Evolutionary conservation across 92 coral and sea anemone species (phyloP).

Genomic region (Zoanthus gigantus): DNA sequence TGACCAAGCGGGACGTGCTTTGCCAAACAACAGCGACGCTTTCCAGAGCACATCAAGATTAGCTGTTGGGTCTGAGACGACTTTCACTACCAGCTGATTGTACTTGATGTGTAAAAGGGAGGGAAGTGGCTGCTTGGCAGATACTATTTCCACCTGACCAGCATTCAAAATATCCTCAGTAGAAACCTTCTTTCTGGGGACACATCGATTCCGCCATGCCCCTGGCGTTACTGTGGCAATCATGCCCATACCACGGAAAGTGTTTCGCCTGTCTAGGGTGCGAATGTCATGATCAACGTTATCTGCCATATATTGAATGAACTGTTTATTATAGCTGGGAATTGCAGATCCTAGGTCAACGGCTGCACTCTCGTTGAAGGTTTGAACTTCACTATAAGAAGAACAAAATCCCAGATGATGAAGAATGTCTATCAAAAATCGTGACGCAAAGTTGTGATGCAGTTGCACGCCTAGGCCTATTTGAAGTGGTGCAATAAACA

Average conservation of each 20-base stretch:
- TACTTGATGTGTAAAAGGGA: slow-evolving; percentile 50
- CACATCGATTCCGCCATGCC: slow-evolving; percentile 20
- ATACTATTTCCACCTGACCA: slow-evolving; percentile 57
- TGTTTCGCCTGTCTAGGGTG: slow-evolving; percentile 62
- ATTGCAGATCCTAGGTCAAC: slow-evolving; percentile 16
- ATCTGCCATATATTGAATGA: slow-evolving; percentile 57
- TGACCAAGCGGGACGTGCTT: background rate
- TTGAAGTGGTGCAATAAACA: slow-evolving; percentile 35
- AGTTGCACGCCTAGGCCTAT: slow-evolving; percentile 39
- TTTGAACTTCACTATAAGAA: slow-evolving; percentile 7
- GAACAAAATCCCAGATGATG: slow-evolving; percentile 42
- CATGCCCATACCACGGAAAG: slow-evolving; percentile 75
- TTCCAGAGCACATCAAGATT: slow-evolving; percentile 67
- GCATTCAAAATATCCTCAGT: slow-evolving; percentile 22
- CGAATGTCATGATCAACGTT: slow-evolving; percentile 53
- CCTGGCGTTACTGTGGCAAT: slow-evolving; percentile 64
- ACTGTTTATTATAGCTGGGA: slow-evolving; percentile 38
- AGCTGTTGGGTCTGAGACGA: slow-evolving; percentile 56
- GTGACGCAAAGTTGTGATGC: slow-evolving; percentile 35
- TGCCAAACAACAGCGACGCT: slow-evolving; percentile 60
- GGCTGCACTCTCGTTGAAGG: slow-evolving; percentile 59
- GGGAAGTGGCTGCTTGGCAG: slow-evolving; percentile 47
- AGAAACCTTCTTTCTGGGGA: slow-evolving; percentile 43
- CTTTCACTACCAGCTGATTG: slow-evolving; percentile 37
- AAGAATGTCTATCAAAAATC: slow-evolving; percentile 42